Evolutionary conservation across 2,797 vertebrate genomes (phyloP).

Genomic region (Prionace glauca): DNA sequence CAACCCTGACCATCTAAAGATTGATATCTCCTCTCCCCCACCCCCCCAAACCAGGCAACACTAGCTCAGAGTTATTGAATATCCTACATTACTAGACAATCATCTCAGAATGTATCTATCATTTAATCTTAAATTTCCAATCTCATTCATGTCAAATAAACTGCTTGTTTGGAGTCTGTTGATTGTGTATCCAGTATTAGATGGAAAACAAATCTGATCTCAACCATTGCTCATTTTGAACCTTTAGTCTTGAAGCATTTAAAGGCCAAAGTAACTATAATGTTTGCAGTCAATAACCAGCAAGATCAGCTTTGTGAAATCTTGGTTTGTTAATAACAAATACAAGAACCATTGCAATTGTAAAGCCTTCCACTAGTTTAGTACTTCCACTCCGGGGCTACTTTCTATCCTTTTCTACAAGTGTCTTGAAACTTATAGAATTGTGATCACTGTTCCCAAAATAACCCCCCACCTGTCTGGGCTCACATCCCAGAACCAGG

Average conservation of each 20-base stretch:
- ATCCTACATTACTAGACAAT: neutral
- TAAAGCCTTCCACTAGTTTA: too few relatives aligned
- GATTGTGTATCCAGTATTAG: neutral
- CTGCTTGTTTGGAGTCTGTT: neutral
- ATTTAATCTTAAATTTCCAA: neutral
- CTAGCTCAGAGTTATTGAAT: neutral
- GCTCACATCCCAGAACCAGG: too few relatives aligned
- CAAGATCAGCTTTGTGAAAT: too few relatives aligned
- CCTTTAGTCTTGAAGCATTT: neutral
- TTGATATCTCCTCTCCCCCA: too few relatives aligned
- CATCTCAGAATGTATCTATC: neutral
- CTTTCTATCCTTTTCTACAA: too few relatives aligned
- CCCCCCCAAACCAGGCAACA: too few relatives aligned
- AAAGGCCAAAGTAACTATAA: neutral
- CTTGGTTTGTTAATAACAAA: neutral
- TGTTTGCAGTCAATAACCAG: neutral
- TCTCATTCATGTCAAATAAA: neutral
- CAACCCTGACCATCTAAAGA: neutral
- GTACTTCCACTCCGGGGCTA: too few relatives aligned
- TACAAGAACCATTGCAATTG: neutral
- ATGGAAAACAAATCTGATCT: neutral
- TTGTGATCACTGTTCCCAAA: too few relatives aligned
- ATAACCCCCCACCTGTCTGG: too few relatives aligned
- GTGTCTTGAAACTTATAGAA: too few relatives aligned
- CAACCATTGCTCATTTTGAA: neutral